Conservation (phyloP, 2,113 vertebrate genomes). For the Pundamilia nyererei region DNA sequence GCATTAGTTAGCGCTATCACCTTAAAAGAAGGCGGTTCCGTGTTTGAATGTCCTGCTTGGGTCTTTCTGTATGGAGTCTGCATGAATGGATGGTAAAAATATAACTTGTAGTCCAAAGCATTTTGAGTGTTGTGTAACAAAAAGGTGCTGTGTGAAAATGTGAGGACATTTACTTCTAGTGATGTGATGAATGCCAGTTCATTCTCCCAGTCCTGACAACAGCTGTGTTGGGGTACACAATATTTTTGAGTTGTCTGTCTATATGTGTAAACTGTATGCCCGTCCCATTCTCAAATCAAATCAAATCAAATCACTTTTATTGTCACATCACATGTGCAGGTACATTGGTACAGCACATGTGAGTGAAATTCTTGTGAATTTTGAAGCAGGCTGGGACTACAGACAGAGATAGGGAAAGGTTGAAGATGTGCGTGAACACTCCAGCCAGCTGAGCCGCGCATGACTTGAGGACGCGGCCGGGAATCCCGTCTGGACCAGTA, state of each 20-base stretch:
- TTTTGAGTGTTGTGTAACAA: neutral
- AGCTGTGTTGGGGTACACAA: neutral
- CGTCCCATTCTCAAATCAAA: neutral
- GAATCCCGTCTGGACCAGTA: too few species aligned
- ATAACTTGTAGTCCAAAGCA: neutral
- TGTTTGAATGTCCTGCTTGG: neutral
- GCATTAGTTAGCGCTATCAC: fast-evolving
- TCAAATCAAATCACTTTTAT: too few species aligned
- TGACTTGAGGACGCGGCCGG: too few species aligned
- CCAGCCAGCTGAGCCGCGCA: too few species aligned
- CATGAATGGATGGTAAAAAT: neutral
- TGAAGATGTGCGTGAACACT: too few species aligned
- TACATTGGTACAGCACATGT: too few species aligned
- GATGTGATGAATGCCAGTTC: neutral
- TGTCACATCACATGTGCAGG: too few species aligned
- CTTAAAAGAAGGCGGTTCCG: fast-evolving
- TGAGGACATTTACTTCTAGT: neutral
- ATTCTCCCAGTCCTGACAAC: neutral
- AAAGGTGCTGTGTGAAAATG: neutral
- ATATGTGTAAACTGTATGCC: neutral
- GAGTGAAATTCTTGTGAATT: too few species aligned
- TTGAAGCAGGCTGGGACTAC: too few species aligned
- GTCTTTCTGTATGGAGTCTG: neutral
- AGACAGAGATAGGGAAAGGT: too few species aligned
- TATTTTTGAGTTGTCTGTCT: neutral